phyloP scores from a whole-genome alignment of 2,113 vertebrate genomes.

The Athene noctua region DNA sequence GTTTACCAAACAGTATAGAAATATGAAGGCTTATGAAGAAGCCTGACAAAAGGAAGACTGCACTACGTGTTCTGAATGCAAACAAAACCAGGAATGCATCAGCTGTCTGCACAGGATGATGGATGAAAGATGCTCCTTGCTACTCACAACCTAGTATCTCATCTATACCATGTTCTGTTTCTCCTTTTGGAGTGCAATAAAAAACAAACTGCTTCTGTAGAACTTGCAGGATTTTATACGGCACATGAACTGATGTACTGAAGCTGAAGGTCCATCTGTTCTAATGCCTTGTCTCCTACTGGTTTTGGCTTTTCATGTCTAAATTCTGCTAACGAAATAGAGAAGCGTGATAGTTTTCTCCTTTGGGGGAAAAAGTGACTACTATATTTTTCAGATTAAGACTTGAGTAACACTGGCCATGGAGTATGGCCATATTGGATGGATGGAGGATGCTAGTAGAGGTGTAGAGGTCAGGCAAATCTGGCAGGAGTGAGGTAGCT shows the following conservation, averaged over 20 bases:
- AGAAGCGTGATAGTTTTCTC: not conserved
- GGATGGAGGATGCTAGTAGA: not conserved
- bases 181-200: not conserved
- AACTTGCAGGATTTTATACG: not conserved
- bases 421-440: no score
- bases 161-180: not conserved
- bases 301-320: not conserved
- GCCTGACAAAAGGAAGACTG: not conserved
- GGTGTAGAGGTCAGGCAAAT: accelerated
- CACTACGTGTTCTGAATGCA: not conserved
- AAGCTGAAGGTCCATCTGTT: constrained; percentile 37
- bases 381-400: not conserved
- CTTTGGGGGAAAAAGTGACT: not conserved
- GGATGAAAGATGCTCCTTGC: not conserved
- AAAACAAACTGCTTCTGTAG: not conserved
- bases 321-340: not conserved
- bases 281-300: not conserved
- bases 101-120: not conserved
- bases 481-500: accelerated
- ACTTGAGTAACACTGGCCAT: not conserved
- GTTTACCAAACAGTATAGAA: not conserved
- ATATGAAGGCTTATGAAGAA: not conserved
- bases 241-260: not conserved
- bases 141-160: not conserved
- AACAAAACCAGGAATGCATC: not conserved